Evolutionary conservation across 2,797 vertebrate species (phyloP).

Genomic region (Ataeniobius toweri): DNA sequence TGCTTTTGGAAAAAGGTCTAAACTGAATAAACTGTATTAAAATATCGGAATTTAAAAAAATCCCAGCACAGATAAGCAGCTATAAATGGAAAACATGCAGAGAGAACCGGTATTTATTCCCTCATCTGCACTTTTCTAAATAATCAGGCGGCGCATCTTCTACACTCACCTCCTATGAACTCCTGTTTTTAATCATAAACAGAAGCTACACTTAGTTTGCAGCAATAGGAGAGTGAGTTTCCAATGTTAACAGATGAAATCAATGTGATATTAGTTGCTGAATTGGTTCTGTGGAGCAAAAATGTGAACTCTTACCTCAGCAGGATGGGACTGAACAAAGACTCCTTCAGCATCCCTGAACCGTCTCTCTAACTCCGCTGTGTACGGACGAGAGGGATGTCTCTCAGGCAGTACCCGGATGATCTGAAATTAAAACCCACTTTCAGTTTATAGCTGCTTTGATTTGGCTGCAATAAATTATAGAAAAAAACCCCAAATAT

Average conservation of each 20-base stretch:
- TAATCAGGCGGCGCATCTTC: not conserved
- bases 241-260: conserved; percentile 35
- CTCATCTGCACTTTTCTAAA: not conserved
- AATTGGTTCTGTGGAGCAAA: conserved; percentile 7
- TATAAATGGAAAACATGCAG: not conserved
- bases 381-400: conserved; percentile 77
- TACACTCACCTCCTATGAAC: not conserved
- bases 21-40: conserved; percentile 8
- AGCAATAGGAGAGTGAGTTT: conserved; percentile 8
- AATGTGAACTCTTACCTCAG: conserved; percentile 62
- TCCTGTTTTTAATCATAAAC: conserved; percentile 1
- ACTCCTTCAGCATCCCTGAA: conserved; percentile 62
- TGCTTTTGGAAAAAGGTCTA: not conserved
- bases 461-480: not conserved
- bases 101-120: not conserved
- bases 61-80: conserved; percentile 2
- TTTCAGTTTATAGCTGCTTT: not conserved
- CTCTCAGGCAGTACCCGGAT: conserved; percentile 72
- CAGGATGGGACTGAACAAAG: conserved; percentile 61
- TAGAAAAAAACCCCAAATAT: too few species aligned
- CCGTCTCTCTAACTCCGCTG: conserved; percentile 65
- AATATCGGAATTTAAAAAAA: conserved; percentile 12
- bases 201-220: not conserved
- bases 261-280: conserved; percentile 34
- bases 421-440: conserved; percentile 54